These are phyloP conservation scores for Baronia brevicornis DNA, from an alignment of 2,888 invertebrate genomes.

Conservation along the genomic window DNA sequence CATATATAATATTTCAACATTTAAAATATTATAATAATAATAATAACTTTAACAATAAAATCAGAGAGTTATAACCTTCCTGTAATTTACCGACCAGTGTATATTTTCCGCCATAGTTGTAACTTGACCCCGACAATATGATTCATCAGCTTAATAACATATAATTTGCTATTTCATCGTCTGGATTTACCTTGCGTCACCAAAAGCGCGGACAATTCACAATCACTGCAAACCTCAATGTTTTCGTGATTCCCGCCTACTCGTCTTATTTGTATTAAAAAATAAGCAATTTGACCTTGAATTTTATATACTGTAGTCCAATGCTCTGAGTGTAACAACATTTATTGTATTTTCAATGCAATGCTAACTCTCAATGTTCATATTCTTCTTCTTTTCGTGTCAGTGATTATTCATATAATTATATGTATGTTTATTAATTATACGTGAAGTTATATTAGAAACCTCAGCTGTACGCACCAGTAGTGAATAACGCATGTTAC, in stretches of 20 bases:
- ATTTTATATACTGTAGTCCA: not conserved
- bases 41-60: too few relatives aligned
- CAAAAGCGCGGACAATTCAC: conserved; percentile 10
- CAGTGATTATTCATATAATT: too few relatives aligned
- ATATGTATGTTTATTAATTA: too few relatives aligned
- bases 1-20: too few relatives aligned
- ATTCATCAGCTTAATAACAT: conserved; percentile 21
- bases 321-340: conserved; percentile 2
- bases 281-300: conserved; percentile 5
- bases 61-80: too few relatives aligned
- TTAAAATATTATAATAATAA: too few relatives aligned
- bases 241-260: conserved; percentile 6
- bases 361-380: not conserved
- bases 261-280: conserved; percentile 3
- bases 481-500: conserved; percentile 44
- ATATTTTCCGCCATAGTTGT: conserved; percentile 13
- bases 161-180: conserved; percentile 19
- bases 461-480: conserved; percentile 31
- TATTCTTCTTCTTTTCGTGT: too few relatives aligned
- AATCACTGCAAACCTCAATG: conserved; percentile 5
- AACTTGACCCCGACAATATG: conserved; percentile 24
- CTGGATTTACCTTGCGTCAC: conserved; percentile 27
- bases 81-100: too few relatives aligned
- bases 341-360: conserved; percentile 2
- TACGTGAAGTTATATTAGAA: conserved; percentile 18